Conservation (phyloP, 30 jellyfish, hydroid and myxozoan genomes). For the Chironex yamaguchii region DNA sequence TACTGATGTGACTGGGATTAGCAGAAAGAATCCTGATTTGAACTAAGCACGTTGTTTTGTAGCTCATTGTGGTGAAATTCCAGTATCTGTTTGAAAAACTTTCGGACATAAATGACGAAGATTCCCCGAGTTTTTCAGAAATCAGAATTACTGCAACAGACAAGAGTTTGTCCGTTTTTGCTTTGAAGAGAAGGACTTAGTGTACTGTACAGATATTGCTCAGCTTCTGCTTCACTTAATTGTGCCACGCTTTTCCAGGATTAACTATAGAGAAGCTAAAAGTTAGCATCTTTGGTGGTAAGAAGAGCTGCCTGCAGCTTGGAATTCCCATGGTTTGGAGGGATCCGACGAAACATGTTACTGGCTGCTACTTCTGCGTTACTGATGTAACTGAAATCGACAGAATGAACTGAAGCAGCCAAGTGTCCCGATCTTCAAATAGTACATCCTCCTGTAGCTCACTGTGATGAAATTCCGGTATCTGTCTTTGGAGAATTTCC, state of each 20-base stretch:
- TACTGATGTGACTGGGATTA: background rate
- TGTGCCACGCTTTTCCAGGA: no score
- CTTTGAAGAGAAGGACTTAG: background rate
- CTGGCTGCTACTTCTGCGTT: background rate
- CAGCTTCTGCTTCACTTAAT: background rate
- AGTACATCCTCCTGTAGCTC: background rate
- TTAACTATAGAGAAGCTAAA: no score
- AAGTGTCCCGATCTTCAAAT: background rate
- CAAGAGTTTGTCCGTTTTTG: background rate
- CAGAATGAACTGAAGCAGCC: background rate
- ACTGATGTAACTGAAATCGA: background rate
- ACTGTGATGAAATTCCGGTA: background rate
- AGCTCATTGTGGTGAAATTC: background rate
- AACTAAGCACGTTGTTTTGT: background rate
- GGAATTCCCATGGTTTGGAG: constrained; percentile 2
- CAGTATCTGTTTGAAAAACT: background rate
- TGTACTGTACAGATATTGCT: background rate
- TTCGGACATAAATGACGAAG: background rate
- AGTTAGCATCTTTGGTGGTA: no score
- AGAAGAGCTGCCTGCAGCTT: background rate
- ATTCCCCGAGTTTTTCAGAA: background rate
- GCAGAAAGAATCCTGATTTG: background rate
- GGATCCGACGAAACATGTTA: background rate
- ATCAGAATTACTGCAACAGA: background rate
- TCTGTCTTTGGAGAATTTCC: background rate